Evolutionary conservation across 2,113 vertebrate genomes (phyloP).

Genomic region (Uria aalge): DNA sequence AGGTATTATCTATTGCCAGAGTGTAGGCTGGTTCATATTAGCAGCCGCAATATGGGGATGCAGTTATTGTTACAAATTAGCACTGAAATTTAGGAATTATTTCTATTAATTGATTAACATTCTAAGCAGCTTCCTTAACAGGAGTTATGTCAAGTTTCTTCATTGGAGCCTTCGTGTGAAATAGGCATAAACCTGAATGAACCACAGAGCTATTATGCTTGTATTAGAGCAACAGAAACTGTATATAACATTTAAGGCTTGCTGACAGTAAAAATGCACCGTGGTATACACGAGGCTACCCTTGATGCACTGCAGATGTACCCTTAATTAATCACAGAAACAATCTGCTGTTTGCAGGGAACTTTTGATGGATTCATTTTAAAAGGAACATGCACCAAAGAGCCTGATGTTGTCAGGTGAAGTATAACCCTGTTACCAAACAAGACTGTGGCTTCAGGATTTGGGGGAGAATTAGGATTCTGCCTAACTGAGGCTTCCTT

Average conservation of each 20-base stretch:
- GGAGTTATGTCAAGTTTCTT: background rate
- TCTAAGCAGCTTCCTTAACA: background rate
- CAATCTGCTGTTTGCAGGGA: background rate
- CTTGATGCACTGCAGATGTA: conserved; percentile 31
- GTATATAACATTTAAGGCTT: background rate
- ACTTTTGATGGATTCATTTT: background rate
- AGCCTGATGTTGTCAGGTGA: background rate
- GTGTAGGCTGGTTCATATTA: background rate
- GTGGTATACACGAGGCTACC: background rate
- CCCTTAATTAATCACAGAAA: conserved; percentile 9
- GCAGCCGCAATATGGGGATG: background rate
- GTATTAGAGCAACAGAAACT: background rate
- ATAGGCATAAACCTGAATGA: background rate
- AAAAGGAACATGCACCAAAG: background rate
- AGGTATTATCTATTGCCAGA: background rate
- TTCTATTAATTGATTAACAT: background rate
- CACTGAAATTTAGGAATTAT: background rate
- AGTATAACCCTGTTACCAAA: background rate
- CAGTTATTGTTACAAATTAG: background rate
- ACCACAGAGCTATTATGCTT: background rate
- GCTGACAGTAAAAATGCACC: background rate
- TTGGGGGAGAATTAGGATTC: background rate
- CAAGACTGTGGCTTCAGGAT: background rate
- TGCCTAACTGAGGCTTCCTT: background rate
- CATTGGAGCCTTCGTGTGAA: background rate